These are phyloP conservation scores for Paralvinella palmiformis DNA, from an alignment of 1,140 invertebrate genomes.

Conservation along the genomic window DNA sequence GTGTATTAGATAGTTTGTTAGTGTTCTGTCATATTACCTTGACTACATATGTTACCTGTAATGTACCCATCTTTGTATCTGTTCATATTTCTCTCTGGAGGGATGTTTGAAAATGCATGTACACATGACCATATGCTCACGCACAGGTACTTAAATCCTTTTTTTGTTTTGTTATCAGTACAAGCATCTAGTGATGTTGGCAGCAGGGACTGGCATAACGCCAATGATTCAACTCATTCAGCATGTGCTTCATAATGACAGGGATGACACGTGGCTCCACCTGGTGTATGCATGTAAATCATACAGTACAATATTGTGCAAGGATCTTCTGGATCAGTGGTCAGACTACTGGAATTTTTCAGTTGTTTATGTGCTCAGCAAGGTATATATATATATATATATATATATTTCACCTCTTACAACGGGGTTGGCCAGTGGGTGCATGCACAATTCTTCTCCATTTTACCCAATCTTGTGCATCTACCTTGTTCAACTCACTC, in stretches of 20 bases:
- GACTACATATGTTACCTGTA: background rate
- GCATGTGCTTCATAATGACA: constrained; percentile 58
- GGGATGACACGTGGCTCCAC: constrained; percentile 57
- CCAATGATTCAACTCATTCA: constrained; percentile 60
- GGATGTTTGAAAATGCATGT: background rate
- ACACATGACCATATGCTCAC: background rate
- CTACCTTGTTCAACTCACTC: too few species aligned
- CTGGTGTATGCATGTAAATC: constrained; percentile 57
- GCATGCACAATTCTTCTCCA: too few species aligned
- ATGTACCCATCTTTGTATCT: constrained; percentile 22
- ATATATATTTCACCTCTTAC: too few species aligned
- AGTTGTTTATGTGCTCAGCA: constrained; percentile 46
- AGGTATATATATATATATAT: too few species aligned
- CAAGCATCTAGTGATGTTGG: constrained; percentile 57
- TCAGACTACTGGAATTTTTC: constrained; percentile 62
- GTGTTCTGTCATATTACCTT: background rate
- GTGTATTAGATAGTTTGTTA: background rate
- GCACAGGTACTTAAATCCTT: background rate
- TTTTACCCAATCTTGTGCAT: too few species aligned
- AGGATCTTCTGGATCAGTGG: constrained; percentile 55
- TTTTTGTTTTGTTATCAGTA: constrained; percentile 22
- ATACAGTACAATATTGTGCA: constrained; percentile 55
- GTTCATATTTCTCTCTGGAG: background rate
- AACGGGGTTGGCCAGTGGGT: too few species aligned
- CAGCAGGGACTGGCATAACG: constrained; percentile 65